Conservation (phyloP, 2,888 invertebrate species). For the Chaetogeoica ovagalla region DNA sequence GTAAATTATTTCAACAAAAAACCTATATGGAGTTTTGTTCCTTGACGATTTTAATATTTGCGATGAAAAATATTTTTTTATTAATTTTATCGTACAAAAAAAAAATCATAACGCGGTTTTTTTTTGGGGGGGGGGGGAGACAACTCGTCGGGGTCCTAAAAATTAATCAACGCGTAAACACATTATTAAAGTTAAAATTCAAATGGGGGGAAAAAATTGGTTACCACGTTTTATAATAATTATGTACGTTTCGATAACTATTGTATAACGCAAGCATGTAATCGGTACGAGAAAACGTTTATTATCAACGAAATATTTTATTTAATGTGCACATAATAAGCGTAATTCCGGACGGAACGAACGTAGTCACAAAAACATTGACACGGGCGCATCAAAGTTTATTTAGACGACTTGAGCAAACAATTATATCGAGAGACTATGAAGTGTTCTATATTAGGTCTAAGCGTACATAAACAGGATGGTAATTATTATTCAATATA, state of each 20-base stretch:
- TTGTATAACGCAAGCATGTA: constrained; percentile 13
- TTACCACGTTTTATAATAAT: background rate
- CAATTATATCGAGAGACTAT: background rate
- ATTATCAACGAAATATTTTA: constrained; percentile 1
- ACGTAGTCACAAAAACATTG: constrained; percentile 8
- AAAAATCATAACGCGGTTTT: no score
- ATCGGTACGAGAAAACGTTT: background rate
- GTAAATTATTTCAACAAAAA: no score
- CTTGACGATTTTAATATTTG: no score
- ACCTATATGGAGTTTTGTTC: no score
- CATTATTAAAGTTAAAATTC: no score
- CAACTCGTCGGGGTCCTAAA: no score
- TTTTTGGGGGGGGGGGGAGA: no score
- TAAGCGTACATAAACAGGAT: background rate
- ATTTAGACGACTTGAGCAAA: background rate
- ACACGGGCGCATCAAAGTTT: background rate
- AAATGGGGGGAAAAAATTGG: background rate
- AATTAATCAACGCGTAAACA: no score
- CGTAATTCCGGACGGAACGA: constrained; percentile 11
- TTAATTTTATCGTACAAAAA: no score
- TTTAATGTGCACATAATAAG: constrained; percentile 2
- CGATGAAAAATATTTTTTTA: no score
- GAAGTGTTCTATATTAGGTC: background rate
- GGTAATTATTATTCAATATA: background rate
- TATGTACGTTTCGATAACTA: constrained; percentile 2